Percentiles rank a stretch among this genome's conserved stretches.
phyloP scores from a whole-genome alignment of 2,113 vertebrate species.

The Gobio gobio region DNA sequence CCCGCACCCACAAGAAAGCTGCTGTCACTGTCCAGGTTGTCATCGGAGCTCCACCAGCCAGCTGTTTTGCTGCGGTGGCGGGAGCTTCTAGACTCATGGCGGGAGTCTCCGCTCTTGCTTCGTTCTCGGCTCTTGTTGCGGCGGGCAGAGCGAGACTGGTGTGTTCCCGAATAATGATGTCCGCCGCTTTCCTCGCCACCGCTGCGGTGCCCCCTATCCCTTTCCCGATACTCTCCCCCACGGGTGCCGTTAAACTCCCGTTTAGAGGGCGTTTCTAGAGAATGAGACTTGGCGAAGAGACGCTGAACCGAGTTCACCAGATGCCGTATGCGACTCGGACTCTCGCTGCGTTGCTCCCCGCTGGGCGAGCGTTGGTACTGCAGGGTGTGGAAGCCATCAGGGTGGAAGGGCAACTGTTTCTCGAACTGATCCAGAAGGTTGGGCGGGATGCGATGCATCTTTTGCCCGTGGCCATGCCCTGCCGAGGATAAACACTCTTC shows the following conservation, averaged over 20 bases:
- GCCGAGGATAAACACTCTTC: constrained; percentile 90
- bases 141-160: constrained; percentile 85
- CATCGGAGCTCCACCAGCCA: constrained; percentile 99
- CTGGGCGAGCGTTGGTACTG: constrained; percentile 92
- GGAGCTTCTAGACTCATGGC: constrained; percentile 79
- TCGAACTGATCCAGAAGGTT: constrained; percentile 95
- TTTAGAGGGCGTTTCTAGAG: constrained; percentile 92
- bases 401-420: constrained; percentile 94
- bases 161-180: constrained; percentile 73
- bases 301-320: constrained; percentile 98
- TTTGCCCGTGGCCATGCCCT: constrained; percentile 70
- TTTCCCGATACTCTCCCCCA: constrained; percentile 80
- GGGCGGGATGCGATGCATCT: constrained; percentile 93
- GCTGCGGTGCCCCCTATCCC: constrained; percentile 80
- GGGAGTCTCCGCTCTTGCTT: constrained; percentile 93
- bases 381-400: constrained; percentile 97
- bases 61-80: constrained; percentile 89
- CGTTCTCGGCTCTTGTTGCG: constrained; percentile 87
- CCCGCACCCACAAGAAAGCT: constrained; percentile 86
- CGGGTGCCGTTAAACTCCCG: constrained; percentile 90
- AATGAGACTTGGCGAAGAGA: constrained; percentile 98
- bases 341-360: constrained; percentile 91
- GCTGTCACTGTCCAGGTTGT: constrained; percentile 98
- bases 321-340: constrained; percentile 96
- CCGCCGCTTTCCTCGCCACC: constrained; percentile 78